Base-by-base conservation (phyloP, 2,113 vertebrate genomes). In the Leiothrix lutea region DNA sequence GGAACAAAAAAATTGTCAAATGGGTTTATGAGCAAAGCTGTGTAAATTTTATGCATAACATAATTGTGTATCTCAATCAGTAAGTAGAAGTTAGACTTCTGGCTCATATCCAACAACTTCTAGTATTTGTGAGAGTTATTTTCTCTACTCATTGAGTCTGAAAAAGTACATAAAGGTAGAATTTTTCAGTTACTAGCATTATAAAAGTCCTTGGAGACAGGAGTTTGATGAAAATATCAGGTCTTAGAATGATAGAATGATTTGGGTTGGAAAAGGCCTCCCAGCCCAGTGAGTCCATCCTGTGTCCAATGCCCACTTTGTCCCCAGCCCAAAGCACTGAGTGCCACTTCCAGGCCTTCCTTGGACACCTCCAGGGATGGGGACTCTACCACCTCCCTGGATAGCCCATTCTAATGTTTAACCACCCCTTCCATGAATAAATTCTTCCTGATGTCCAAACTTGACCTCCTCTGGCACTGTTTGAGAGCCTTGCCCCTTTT, bases 271-370 rank as follows among this genome's bases (percentile, higher is more conserved):
- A n/a, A 81, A 58, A n/a, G 15, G 6, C 16, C 29, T 45, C 24
- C 45, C 38, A 45, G 33, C 1, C 6, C 15, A 21, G 11, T 0
- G 3, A 45, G 19, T 11, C 22, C 7, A 8, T 2, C 4, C 19
- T 24, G 16, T 51, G 26, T 4, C 12, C 0, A 0, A 13, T 23
- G 6, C 17, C 20, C 14, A 17, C 28, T 5, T n/a, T 58, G 33
- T 29, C 33, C 23, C 24, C 33, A 66, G 33, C 11, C 19, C 23
- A 51, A 13, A 20, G 19, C 36, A 16, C 31, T 19, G 6, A 65
- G 42, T 9, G 26, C 4, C 50, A 28, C 8, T 0, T 51, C 33
- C 28, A 51, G 18, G 6, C 15, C 4, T 65, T 65, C 28, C 33
- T 4, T 12, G 19, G n/a, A 21, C 9, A 36, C 14, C 13, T 24